Evolutionary conservation across 2,888 invertebrate genomes (phyloP), one percentile per base, ranked within the genome.

Genomic region (Sclerodermus sp.): DNA sequence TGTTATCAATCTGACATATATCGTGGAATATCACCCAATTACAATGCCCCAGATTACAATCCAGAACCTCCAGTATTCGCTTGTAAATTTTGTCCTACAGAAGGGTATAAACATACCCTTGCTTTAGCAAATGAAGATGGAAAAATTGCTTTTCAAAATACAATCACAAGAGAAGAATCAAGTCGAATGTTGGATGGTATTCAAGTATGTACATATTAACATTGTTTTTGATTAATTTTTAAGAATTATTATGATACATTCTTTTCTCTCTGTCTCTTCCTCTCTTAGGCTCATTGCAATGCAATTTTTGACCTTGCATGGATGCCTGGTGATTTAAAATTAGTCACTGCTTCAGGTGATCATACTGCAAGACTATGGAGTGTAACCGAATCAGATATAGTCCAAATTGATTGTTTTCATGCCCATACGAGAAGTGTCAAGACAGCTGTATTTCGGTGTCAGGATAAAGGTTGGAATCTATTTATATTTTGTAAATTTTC

Each of bases 291-390:
- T 51, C 95, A 95, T 77, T 85, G 84, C 66, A 94, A 95, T 82
- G 94, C 94, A 0, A 88, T 95, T 30, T 95, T 94, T 73, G 94
- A 95, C 76, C 74, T 95, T 45, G 88, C 89, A 1, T 96, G 95
- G 95, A 87, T 88, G 80, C 88, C 88, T 0, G 83, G 84, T 0
- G 83, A 87, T 67, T 84, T 85, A 83, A 88, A 87, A 66, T 82
- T 95, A 50, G 85, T 94, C 1, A 93, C 93, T 3, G 93, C 89
- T 0, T 91, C 93, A 39, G 89, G 89, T 1, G 95, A 95, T 77
- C 91, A 93, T 71, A 88, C 89, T 0, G 89, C 90, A 0, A 82
- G 85, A 49, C 80, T 95, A 13, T 93, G 92, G 88, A 89, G 93
- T 70, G 82, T 90, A 0, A 73, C 78, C 0, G 75, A n/a, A n/a